These are phyloP conservation scores for Neogale vison DNA, from an alignment of 2,113 vertebrate species.

Conservation along the genomic window DNA sequence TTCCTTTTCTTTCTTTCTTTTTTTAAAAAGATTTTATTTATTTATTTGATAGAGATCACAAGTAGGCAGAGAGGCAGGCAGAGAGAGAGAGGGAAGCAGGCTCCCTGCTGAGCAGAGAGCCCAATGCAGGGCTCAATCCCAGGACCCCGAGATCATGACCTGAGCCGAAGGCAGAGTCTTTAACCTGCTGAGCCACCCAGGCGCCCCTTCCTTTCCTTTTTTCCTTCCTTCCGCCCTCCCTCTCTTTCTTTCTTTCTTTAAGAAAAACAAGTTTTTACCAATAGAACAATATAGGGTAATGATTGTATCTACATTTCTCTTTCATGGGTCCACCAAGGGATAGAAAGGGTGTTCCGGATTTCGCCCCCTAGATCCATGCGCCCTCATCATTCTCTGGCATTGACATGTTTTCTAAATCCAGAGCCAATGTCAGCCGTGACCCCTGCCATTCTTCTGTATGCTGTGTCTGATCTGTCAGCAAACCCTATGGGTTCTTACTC, in stretches of 20 bases:
- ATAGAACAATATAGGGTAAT: background rate
- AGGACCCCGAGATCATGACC: no score
- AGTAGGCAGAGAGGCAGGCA: no score
- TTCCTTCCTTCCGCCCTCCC: no score
- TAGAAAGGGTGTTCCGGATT: background rate
- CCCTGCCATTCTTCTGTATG: accelerated
- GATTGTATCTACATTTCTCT: background rate
- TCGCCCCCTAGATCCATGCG: accelerated
- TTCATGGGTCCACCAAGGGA: background rate
- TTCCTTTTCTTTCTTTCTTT: background rate
- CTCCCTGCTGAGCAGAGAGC: no score
- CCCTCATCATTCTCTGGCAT: background rate
- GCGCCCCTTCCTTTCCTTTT: no score
- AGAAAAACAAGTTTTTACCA: background rate
- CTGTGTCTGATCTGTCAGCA: background rate
- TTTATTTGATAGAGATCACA: no score
- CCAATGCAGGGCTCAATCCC: no score
- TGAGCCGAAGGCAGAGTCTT: no score
- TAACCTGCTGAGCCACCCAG: no score
- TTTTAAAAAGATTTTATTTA: no score
- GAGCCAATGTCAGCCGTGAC: background rate
- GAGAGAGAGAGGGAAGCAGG: no score
- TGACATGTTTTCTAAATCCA: accelerated
- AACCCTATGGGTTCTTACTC: background rate
- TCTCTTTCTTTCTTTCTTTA: background rate